Conservation (phyloP, 2,113 vertebrate genomes). For the Pangasianodon gigas region DNA sequence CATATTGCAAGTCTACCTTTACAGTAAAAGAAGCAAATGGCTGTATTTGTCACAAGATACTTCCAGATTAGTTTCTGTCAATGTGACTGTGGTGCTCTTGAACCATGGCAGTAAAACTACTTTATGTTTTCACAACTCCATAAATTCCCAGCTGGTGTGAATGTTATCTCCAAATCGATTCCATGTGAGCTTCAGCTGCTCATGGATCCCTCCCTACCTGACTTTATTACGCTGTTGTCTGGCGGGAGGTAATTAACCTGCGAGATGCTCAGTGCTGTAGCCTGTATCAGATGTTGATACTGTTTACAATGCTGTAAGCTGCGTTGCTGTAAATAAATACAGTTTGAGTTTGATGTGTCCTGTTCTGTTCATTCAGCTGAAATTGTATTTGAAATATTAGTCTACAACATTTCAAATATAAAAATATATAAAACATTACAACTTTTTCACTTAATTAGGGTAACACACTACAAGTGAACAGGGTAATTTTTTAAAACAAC, state of each 20-base stretch:
- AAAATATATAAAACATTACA: neutral
- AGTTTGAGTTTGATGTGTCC: neutral
- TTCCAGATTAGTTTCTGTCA: neutral
- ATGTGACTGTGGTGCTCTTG: neutral
- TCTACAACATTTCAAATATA: neutral
- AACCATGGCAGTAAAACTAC: conserved; percentile 26
- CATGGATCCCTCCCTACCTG: conserved; percentile 54
- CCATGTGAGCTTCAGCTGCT: conserved; percentile 58
- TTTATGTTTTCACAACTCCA: conserved; percentile 43
- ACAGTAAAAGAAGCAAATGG: neutral
- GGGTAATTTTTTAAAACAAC: neutral
- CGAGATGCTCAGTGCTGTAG: conserved; percentile 60
- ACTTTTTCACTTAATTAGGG: neutral
- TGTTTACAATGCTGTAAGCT: conserved; percentile 18
- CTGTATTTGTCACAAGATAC: neutral
- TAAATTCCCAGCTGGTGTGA: conserved; percentile 66
- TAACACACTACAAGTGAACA: neutral
- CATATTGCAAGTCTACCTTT: neutral
- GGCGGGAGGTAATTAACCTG: conserved; percentile 66
- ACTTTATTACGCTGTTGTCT: conserved; percentile 62
- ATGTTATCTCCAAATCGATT: conserved; percentile 67
- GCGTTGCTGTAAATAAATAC: neutral
- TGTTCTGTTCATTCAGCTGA: neutral
- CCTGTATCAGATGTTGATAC: conserved; percentile 26
- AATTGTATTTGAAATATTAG: neutral